Base-by-base conservation (phyloP, 1,140 invertebrate genomes). In the Calliphora vicina region DNA sequence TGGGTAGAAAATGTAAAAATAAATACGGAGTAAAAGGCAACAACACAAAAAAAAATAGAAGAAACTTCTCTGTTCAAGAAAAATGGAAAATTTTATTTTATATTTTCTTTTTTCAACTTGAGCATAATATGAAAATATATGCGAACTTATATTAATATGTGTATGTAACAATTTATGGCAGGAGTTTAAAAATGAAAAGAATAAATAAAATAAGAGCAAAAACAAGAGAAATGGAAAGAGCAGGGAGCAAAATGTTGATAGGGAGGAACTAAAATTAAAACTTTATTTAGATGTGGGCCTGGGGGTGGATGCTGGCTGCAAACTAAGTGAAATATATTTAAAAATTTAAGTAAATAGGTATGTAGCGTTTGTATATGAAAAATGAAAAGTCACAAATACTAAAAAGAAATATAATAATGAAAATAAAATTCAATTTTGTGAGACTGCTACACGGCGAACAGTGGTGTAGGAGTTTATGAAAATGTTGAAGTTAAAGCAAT, bases 91-190 rank as follows among this genome's bases (percentile, higher is more conserved):
- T 23, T 67, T 50, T 35, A 35, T 35, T 35, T 6, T 57, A 57
- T 57, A 17, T 50, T 50, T 17, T 50, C 15, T 57, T 57, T 15
- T n/a, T 57, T 57, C 45, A 57, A n/a, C 45, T 10, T 57, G 13
- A 57, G 17, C 17, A 57, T 57, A 57, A 57, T 57, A 57, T 57
- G 45, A 57, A 57, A 57, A 57, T 57, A 57, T n/a, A 57, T 17
- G 12, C 13, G 2, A 15, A 57, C 45, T 57, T n/a, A 15, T 67
- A 10, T 23, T 9, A 23, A n/a, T 67, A 20, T 67, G 1, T 57
- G 61, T 20, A 42, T 76, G 23, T 35, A n/a, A 76, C 73, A 76
- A 76, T 76, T 76, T 76, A 76, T 76, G 73, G 73, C 73, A 76
- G 73, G 73, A 76, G 27, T 29, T 76, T 42, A 35, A 67, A 67